These are phyloP conservation scores for Mastigias papua DNA, from an alignment of 30 jellyfish, hydroid and myxozoan species.

Conservation along the genomic window DNA sequence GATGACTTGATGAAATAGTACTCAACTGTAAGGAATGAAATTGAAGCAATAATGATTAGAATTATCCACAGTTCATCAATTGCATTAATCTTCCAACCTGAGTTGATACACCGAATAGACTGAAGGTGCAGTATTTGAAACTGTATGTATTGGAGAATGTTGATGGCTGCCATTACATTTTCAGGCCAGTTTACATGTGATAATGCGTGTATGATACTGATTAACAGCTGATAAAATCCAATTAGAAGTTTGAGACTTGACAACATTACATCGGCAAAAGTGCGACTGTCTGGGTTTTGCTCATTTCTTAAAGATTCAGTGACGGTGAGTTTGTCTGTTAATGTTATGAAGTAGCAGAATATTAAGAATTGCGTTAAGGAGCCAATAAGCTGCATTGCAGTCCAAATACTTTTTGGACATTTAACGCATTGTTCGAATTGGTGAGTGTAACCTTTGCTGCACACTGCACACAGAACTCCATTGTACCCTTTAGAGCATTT, in stretches of 20 bases:
- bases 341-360: constrained; percentile 13
- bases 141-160: constrained; percentile 19
- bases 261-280: constrained; percentile 64
- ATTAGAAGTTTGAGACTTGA: constrained; percentile 54
- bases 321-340: constrained; percentile 20
- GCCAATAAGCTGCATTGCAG: constrained; percentile 16
- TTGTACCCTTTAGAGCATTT: constrained; percentile 26
- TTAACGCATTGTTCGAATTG: constrained; percentile 26
- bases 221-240: constrained; percentile 60
- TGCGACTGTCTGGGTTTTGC: neutral
- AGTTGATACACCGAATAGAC: constrained; percentile 48
- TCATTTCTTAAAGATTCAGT: no score
- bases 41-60: neutral
- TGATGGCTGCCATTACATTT: neutral
- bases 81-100: constrained; percentile 51
- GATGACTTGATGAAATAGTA: constrained; percentile 2
- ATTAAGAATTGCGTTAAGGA: neutral
- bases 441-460: constrained; percentile 25
- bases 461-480: constrained; percentile 57
- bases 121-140: constrained; percentile 28
- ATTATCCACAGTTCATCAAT: constrained; percentile 38
- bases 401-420: constrained; percentile 24
- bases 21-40: constrained; percentile 5
- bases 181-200: constrained; percentile 49
- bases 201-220: constrained; percentile 1